These are phyloP conservation scores for Netelia virgata DNA, from an alignment of 2,888 invertebrate species.

Conservation along the genomic window DNA sequence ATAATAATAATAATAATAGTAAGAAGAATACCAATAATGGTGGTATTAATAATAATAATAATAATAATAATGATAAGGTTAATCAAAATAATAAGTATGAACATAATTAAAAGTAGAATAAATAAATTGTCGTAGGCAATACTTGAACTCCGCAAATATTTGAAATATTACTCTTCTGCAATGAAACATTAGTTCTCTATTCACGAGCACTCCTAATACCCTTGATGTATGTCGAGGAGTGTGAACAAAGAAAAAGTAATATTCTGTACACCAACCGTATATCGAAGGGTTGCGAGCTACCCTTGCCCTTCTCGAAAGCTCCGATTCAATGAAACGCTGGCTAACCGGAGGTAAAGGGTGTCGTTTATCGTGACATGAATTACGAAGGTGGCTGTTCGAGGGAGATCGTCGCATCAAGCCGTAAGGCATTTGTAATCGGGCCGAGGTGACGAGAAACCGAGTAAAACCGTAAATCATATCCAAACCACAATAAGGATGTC, in stretches of 20 bases:
- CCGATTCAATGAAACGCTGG: constrained; percentile 43
- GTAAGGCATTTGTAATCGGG: constrained; percentile 22
- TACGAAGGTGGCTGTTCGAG: constrained; percentile 32
- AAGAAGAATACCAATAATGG: background rate
- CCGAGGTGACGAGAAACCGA: constrained; percentile 14
- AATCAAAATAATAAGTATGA: background rate
- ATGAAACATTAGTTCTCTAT: background rate
- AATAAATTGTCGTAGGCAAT: background rate
- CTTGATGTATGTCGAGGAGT: background rate
- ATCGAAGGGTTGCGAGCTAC: background rate
- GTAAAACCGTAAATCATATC: constrained; percentile 62
- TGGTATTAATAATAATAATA: background rate
- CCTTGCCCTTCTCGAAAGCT: constrained; percentile 3
- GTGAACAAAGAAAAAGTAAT: background rate
- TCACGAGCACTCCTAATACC: background rate
- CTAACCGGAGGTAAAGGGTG: constrained; percentile 1
- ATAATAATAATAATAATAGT: background rate
- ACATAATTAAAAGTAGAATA: background rate
- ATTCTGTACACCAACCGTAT: background rate
- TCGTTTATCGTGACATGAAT: constrained; percentile 59
- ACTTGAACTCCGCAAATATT: background rate
- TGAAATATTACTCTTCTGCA: too few relatives aligned
- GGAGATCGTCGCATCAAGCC: constrained; percentile 25
- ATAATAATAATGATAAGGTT: background rate
- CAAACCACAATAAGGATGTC: constrained; percentile 59